phyloP scores from a whole-genome alignment of 2,888 invertebrate species.

The Empis livida region DNA sequence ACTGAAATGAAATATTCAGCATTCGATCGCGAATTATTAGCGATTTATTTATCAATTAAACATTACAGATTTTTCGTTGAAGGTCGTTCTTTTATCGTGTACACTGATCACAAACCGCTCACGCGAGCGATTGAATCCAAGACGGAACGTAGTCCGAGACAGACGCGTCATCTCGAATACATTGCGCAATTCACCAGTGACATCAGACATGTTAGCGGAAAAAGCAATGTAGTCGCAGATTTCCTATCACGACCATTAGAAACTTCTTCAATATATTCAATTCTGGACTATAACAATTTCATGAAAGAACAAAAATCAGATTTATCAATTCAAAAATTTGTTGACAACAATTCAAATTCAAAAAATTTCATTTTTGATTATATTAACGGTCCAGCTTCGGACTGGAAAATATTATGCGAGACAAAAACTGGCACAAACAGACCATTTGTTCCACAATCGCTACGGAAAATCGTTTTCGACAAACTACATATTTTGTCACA shows the following conservation, averaged over 20 bases:
- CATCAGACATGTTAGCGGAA: background rate
- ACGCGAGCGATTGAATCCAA: constrained; percentile 19
- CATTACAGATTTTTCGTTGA: constrained; percentile 29
- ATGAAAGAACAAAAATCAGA: background rate
- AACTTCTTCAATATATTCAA: background rate
- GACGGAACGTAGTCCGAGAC: constrained; percentile 21
- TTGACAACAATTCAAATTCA: background rate
- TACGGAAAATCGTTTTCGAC: constrained; percentile 4
- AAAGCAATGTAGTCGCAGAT: constrained; percentile 13
- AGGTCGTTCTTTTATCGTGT: constrained; percentile 16
- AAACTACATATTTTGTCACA: constrained; percentile 2
- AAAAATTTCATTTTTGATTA: background rate
- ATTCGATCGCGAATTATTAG: constrained; percentile 5
- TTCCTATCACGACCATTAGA: constrained; percentile 1
- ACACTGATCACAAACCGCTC: constrained; percentile 22
- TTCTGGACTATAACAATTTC: background rate
- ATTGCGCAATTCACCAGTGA: constrained; percentile 11
- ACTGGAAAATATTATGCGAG: constrained; percentile 1
- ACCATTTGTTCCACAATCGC: constrained; percentile 1
- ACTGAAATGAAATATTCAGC: constrained; percentile 3
- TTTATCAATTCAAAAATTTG: background rate
- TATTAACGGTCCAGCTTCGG: background rate
- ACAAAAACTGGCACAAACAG: constrained; percentile 1
- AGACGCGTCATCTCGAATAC: constrained; percentile 22
- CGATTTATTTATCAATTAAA: constrained; percentile 15